Percentiles rank a stretch among this genome's conserved stretches.
Conservation (phyloP, 2,797 vertebrate genomes). For the Muscicapa comitata region DNA sequence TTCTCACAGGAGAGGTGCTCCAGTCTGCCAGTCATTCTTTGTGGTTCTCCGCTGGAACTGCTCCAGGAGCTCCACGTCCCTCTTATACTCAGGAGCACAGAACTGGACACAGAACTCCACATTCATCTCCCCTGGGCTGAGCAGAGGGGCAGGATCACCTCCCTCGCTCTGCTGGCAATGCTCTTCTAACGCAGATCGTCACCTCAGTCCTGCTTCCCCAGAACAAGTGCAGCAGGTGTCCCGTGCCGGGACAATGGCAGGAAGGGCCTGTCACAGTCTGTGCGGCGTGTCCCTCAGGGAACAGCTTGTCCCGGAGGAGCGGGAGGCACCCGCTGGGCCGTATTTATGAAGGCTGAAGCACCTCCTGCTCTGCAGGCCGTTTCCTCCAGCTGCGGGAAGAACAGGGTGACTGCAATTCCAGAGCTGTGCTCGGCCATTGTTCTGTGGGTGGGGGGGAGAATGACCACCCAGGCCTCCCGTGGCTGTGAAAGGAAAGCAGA, state of each 20-base stretch:
- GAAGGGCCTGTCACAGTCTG: rapidly evolving
- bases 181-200: rapidly evolving
- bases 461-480: rapidly evolving
- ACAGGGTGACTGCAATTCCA: too few relatives aligned
- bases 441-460: rapidly evolving
- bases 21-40: neutral
- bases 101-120: neutral
- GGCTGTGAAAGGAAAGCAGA: neutral
- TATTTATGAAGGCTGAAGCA: neutral
- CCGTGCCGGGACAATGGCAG: rapidly evolving
- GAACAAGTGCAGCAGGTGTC: rapidly evolving
- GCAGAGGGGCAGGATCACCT: neutral
- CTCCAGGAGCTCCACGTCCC: neutral
- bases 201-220: neutral
- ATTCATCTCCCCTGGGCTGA: neutral
- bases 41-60: neutral
- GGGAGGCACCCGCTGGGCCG: rapidly evolving
- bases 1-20: neutral
- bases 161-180: neutral
- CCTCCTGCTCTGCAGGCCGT: rapidly evolving
- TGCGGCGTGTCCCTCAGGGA: rapidly evolving
- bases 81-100: neutral
- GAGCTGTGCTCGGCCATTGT: neutral
- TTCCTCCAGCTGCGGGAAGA: neutral
- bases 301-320: neutral